phyloP scores from a whole-genome alignment of 2,888 invertebrate species.

The Disparrhopalites patrizii region DNA sequence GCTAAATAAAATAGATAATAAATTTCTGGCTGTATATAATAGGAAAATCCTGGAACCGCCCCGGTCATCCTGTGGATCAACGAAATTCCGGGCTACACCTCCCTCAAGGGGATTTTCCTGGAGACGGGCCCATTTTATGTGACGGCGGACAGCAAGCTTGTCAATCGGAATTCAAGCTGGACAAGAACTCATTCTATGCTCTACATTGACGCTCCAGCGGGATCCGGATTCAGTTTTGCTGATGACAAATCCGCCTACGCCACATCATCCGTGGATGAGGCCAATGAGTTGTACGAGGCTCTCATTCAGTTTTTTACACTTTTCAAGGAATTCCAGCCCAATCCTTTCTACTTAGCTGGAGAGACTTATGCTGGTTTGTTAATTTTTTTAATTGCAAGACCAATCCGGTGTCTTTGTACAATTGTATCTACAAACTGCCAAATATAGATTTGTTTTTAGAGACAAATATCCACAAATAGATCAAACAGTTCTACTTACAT shows the following conservation, averaged over 20 bases:
- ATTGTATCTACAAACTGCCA: too few relatives aligned
- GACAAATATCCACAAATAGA: too few relatives aligned
- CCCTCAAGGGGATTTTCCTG: background rate
- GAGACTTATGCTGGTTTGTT: too few relatives aligned
- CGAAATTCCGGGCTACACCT: background rate
- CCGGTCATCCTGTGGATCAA: background rate
- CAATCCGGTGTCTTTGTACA: too few relatives aligned
- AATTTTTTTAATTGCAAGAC: conserved; percentile 58
- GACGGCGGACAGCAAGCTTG: background rate
- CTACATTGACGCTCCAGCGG: conserved; percentile 89
- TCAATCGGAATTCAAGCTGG: background rate
- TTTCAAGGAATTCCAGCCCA: conserved; percentile 68
- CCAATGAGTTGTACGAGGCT: too few relatives aligned
- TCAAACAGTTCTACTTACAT: too few relatives aligned
- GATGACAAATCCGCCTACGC: conserved; percentile 61
- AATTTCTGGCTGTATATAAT: background rate
- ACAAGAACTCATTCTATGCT: conserved; percentile 51
- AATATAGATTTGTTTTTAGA: too few relatives aligned
- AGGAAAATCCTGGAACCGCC: background rate
- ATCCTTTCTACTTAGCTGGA: conserved; percentile 79
- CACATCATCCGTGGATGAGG: too few relatives aligned
- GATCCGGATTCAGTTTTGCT: conserved; percentile 85
- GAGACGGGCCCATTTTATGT: background rate
- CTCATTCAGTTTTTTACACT: conserved; percentile 77
- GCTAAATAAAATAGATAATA: background rate